These are phyloP conservation scores for Epistrophe grossulariae DNA, from an alignment of 2,888 invertebrate species.

Conservation along the genomic window DNA sequence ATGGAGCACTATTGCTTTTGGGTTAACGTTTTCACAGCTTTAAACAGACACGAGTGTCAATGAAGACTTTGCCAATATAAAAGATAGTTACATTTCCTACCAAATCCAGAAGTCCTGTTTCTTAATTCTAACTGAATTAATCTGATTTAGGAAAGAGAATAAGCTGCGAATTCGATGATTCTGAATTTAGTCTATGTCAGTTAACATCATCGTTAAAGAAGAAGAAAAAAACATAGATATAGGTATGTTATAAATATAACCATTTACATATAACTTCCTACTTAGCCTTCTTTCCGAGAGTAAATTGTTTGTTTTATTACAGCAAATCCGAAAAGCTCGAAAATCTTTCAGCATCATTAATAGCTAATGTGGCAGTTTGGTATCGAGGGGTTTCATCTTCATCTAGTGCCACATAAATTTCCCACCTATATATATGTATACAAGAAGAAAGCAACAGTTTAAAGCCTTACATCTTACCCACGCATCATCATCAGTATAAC, in stretches of 20 bases:
- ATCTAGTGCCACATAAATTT: conserved; percentile 42
- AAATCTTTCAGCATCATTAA: conserved; percentile 50
- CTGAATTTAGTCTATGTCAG: too few species aligned
- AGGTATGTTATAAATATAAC: neutral
- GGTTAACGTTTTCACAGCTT: too few species aligned
- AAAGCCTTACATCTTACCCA: conserved; percentile 28
- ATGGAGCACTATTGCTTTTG: too few species aligned
- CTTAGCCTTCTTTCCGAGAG: neutral
- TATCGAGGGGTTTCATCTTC: conserved; percentile 16
- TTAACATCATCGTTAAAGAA: neutral
- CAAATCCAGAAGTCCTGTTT: too few species aligned
- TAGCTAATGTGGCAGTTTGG: conserved; percentile 19
- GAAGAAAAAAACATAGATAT: neutral
- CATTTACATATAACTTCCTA: neutral
- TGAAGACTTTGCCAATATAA: too few species aligned
- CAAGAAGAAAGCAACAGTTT: conserved; percentile 59
- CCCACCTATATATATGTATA: conserved; percentile 14
- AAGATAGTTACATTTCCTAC: too few species aligned
- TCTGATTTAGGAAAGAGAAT: too few species aligned
- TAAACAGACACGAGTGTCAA: too few species aligned
- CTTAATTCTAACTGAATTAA: too few species aligned
- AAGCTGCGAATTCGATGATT: too few species aligned
- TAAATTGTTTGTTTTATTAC: conserved; percentile 49
- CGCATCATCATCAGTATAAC: conserved; percentile 26
- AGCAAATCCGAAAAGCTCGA: conserved; percentile 28